Evolutionary conservation across 2,113 vertebrate species (phyloP).

Genomic region (Tetrao urogallus): DNA sequence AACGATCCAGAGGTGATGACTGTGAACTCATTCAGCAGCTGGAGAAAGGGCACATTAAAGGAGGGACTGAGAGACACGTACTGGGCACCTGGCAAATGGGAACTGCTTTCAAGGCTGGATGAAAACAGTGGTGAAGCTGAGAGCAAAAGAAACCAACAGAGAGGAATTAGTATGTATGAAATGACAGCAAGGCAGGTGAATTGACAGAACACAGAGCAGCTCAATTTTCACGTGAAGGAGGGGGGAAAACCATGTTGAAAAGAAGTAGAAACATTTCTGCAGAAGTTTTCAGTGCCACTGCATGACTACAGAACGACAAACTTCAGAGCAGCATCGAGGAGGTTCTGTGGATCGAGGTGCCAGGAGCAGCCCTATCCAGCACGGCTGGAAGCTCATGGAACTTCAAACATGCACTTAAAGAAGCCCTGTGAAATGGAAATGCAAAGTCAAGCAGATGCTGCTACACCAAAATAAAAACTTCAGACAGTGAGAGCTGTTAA

Average conservation of each 20-base stretch:
- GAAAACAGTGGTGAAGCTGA: not conserved
- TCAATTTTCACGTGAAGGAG: not conserved
- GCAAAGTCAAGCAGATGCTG: not conserved
- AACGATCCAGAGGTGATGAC: not conserved
- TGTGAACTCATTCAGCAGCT: not conserved
- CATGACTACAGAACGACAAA: not conserved
- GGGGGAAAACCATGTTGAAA: not conserved
- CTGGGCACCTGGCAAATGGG: not conserved
- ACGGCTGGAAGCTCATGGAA: accelerated
- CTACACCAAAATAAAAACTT: not conserved
- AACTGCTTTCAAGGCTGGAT: not conserved
- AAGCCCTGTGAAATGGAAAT: not conserved
- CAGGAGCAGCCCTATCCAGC: not conserved
- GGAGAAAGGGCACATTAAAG: not conserved
- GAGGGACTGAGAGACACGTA: not conserved
- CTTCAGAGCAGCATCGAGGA: not conserved
- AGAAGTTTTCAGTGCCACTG: not conserved
- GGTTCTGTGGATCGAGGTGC: not conserved
- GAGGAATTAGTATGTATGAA: not conserved
- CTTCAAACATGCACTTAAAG: accelerated
- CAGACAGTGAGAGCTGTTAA: not conserved
- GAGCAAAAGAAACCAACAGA: not conserved
- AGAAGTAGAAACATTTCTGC: not conserved
- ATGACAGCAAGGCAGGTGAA: not conserved
- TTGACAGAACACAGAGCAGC: not conserved